Percentiles rank a stretch among this genome's conserved stretches.
Evolutionary conservation across 1,140 invertebrate species (phyloP).

Genomic region (Pogonognathellus flavescens): DNA sequence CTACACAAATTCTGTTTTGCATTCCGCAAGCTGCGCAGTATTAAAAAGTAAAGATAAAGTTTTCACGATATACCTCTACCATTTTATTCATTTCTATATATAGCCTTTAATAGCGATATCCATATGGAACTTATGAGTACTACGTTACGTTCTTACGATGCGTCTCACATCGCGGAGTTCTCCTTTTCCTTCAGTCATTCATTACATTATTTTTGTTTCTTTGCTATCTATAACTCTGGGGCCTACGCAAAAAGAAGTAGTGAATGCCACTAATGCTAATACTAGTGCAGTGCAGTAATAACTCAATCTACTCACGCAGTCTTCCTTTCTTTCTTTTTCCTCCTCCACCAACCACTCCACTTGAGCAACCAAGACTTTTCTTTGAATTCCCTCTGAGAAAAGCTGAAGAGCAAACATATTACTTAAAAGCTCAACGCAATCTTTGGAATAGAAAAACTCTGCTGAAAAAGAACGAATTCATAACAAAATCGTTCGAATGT

Average conservation of each 20-base stretch:
- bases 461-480: constrained; percentile 40
- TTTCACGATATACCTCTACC: no score
- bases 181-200: constrained; percentile 26
- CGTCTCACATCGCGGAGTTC: no score
- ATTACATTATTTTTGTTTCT: constrained; percentile 30
- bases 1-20: background rate
- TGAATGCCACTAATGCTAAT: background rate
- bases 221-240: constrained; percentile 10
- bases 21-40: background rate
- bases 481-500: constrained; percentile 16
- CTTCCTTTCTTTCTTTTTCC: constrained; percentile 27
- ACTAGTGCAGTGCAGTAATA: constrained; percentile 7
- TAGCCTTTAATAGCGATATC: no score
- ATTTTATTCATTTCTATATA: background rate
- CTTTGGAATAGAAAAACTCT: constrained; percentile 24
- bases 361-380: constrained; percentile 47
- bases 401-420: constrained; percentile 41
- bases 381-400: constrained; percentile 45
- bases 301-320: constrained; percentile 24
- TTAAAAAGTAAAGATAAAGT: no score
- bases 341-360: constrained; percentile 39
- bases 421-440: constrained; percentile 24
- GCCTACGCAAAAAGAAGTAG: background rate
- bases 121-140: no score
- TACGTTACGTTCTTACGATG: no score